Conservation (phyloP, 2,113 vertebrate genomes). For the Cavia aperea region DNA sequence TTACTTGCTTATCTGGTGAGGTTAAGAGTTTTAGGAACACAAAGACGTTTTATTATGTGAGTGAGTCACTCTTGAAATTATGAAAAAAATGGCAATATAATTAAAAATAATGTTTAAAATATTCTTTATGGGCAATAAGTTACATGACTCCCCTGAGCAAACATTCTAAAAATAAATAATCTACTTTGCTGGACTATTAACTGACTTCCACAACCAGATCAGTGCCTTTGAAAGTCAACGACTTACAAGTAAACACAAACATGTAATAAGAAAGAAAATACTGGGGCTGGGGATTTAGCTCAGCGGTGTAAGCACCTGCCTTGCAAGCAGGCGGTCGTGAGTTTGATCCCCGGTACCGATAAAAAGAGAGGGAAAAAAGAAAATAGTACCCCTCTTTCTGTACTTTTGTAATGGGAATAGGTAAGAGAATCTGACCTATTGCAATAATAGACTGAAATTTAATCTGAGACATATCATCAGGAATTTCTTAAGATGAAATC, state of each 20-base stretch:
- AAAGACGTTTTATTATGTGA: background rate
- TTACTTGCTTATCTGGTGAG: background rate
- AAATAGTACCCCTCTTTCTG: constrained; percentile 9
- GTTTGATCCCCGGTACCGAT: too few species aligned
- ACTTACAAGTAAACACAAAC: background rate
- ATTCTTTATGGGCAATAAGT: constrained; percentile 12
- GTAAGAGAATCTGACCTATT: background rate
- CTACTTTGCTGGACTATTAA: constrained; percentile 9
- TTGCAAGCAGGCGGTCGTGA: too few species aligned
- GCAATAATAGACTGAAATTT: background rate
- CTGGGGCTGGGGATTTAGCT: too few species aligned
- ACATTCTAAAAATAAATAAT: background rate
- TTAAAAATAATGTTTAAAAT: constrained; percentile 5
- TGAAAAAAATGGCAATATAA: background rate
- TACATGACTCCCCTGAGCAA: background rate
- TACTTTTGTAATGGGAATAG: background rate
- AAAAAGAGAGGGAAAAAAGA: background rate
- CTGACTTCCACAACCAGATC: background rate
- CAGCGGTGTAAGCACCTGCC: too few species aligned
- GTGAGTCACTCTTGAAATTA: background rate
- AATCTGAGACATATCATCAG: background rate
- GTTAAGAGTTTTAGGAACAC: background rate
- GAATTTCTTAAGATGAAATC: background rate
- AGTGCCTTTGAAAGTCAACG: background rate
- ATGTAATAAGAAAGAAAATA: background rate